Percentiles rank a stretch among this genome's conserved stretches.
phyloP scores from a whole-genome alignment of 2,888 invertebrate species.

The Napeogenes inachia region DNA sequence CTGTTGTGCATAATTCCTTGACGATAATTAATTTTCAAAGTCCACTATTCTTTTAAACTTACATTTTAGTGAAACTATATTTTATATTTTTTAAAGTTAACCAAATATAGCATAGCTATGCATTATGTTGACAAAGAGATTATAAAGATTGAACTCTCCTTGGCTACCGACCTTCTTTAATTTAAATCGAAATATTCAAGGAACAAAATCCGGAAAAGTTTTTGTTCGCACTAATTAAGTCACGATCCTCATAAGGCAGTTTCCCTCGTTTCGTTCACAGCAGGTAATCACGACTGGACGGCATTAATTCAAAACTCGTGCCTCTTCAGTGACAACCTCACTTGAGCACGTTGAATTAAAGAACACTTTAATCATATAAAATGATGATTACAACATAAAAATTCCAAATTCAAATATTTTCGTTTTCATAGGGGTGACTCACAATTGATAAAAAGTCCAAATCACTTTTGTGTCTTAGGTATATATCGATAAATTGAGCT shows the following conservation, averaged over 20 bases:
- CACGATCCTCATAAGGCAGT: conserved; percentile 33
- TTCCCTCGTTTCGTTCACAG: conserved; percentile 32
- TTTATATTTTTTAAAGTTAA: not conserved
- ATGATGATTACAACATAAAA: conserved; percentile 9
- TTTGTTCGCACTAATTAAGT: conserved; percentile 39
- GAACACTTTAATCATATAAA: conserved; percentile 24
- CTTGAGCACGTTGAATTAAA: conserved; percentile 40
- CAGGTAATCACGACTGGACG: conserved; percentile 42
- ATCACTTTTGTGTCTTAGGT: not conserved
- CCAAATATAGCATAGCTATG: no score
- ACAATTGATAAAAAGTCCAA: not conserved
- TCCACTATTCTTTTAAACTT: no score
- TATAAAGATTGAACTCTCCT: not conserved
- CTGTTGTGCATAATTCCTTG: conserved; percentile 44
- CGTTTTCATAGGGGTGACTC: no score
- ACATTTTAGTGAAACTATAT: not conserved
- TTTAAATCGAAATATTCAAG: not conserved
- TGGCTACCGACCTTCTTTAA: no score
- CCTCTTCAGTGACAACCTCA: conserved; percentile 36
- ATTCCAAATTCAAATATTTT: no score
- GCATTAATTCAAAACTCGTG: conserved; percentile 42
- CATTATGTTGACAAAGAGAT: not conserved
- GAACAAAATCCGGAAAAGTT: conserved; percentile 10
- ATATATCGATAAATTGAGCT: no score
- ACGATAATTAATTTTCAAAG: conserved; percentile 8